Evolutionary conservation across 2,888 invertebrate species (phyloP), one percentile per base, ranked within the genome.

Genomic region (Cephus runcator): DNA sequence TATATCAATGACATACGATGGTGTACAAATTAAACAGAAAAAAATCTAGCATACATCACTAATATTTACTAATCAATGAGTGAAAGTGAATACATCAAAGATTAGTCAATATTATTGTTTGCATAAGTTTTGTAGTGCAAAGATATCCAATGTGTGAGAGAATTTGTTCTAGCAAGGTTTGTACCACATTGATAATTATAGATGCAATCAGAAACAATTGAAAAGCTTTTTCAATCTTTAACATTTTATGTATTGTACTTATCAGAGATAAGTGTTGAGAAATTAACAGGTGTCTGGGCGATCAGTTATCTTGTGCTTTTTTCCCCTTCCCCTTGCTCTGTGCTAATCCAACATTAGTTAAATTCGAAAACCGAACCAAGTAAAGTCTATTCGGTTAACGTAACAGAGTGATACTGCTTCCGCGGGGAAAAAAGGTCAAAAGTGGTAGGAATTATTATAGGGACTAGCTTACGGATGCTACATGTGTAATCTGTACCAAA

Each of bases 291-390:
- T 73, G 36, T 36, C n/a, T 69, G 73, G 30, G 31, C 73, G 76
- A 34, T 34, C 69, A 69, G 69, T 73, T 69, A n/a, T 76, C 35
- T 33, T 11, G 31, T 34, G 31, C 34, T 33, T 34, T 69, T 74
- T 73, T 34, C 12, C 15, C 15, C 12, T 68, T 71, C n/a, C 9
- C 12, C 12, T 76, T 34, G 11, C 34, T 30, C 23, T 71, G 30
- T 0, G 15, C 1, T 56, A 23, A 9, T 56, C 23, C 23, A 56
- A 56, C 23, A 56, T 23, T 23, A 23, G 56, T 56, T 56, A 56
- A 56, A 76, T 79, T 80, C 75, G 81, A 80, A 78, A 85, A 84
- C 84, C 87, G 87, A 84, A 79, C 82, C 81, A 83, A 83, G 79
- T 80, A 76, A 81, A 74, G 40, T 76, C 79, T 84, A 80, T 84